Evolutionary conservation across 2,113 vertebrate genomes (phyloP).

Genomic region (Helogale parvula): DNA sequence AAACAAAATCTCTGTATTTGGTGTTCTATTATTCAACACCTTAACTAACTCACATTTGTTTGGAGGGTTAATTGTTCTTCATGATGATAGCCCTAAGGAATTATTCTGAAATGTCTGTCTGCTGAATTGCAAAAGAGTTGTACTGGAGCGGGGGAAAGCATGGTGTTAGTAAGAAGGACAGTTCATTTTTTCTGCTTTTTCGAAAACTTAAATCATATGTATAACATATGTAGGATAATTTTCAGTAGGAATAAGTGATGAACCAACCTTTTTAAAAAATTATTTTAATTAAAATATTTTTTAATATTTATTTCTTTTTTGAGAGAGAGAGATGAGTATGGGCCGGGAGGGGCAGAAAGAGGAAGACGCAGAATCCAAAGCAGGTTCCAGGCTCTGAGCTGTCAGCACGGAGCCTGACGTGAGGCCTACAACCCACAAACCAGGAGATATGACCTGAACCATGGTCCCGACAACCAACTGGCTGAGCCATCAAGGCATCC

Average conservation of each 20-base stretch:
- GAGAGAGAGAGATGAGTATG: too few species aligned
- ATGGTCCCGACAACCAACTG: too few species aligned
- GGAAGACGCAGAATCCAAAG: too few species aligned
- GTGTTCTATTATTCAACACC: not conserved
- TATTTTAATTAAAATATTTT: too few species aligned
- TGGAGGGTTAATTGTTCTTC: not conserved
- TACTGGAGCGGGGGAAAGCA: not conserved
- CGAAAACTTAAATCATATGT: not conserved
- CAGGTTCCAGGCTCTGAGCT: too few species aligned
- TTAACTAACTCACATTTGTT: not conserved
- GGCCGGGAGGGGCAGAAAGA: too few species aligned
- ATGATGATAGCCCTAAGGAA: not conserved
- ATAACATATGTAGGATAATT: not conserved
- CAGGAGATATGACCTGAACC: too few species aligned
- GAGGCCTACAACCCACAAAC: too few species aligned
- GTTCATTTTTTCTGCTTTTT: not conserved
- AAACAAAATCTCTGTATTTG: not conserved
- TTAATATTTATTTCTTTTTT: too few species aligned
- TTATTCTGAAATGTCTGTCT: not conserved
- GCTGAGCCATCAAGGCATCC: too few species aligned
- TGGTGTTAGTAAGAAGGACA: not conserved
- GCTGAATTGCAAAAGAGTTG: not conserved
- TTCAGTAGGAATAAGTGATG: not conserved
- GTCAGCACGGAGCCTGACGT: too few species aligned
- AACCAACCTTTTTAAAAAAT: not conserved